Evolutionary conservation across 1,140 invertebrate genomes (phyloP).

Genomic region (Octopus sinensis): DNA sequence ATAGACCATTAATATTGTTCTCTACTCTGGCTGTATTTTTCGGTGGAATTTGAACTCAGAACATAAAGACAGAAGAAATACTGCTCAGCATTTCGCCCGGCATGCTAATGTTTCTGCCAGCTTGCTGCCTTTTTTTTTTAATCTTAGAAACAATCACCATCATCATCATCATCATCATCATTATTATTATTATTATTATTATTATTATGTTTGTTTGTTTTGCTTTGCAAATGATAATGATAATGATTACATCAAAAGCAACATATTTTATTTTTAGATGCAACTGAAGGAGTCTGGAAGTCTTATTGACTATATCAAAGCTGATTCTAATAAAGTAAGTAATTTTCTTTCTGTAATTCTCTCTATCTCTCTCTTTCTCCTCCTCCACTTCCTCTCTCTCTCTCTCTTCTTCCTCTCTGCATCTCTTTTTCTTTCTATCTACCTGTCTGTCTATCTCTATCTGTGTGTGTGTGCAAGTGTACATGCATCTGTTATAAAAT

Average conservation of each 20-base stretch:
- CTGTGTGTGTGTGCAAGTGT: too few relatives aligned
- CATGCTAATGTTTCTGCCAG: neutral
- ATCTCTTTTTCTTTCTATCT: too few relatives aligned
- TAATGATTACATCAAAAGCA: neutral
- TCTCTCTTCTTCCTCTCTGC: too few relatives aligned
- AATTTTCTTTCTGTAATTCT: neutral
- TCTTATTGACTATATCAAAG: slow-evolving; percentile 51
- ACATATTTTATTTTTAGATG: slow-evolving; percentile 23
- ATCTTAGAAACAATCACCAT: neutral
- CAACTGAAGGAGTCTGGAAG: slow-evolving; percentile 51
- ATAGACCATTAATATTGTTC: too few relatives aligned
- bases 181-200: neutral
- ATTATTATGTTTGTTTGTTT: neutral
- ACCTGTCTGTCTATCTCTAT: too few relatives aligned
- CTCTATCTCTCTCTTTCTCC: too few relatives aligned
- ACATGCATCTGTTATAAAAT: too few relatives aligned
- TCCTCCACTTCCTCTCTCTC: too few relatives aligned
- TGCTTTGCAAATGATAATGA: neutral
- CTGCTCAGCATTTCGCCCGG: too few relatives aligned
- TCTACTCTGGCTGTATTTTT: too few relatives aligned
- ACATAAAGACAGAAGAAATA: too few relatives aligned
- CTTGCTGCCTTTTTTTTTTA: neutral
- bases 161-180: neutral
- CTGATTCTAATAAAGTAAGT: slow-evolving; percentile 52
- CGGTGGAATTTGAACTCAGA: too few relatives aligned